Evolutionary conservation across 2,797 vertebrate species (phyloP).

Genomic region (Moxostoma hubbsi): DNA sequence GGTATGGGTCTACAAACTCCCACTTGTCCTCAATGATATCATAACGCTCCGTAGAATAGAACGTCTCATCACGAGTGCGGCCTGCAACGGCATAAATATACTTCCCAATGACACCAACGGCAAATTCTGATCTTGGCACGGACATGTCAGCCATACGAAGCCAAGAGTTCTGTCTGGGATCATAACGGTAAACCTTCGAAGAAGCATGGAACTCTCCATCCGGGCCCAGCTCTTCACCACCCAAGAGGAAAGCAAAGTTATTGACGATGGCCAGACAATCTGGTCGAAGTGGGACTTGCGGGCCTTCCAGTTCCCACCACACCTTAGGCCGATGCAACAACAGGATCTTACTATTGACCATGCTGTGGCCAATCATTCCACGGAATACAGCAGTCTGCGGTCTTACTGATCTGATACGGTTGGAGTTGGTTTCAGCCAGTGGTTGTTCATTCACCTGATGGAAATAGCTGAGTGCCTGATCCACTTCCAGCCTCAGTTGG

Average conservation of each 20-base stretch:
- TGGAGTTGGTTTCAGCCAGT: conserved; percentile 91
- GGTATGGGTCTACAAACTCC: conserved; percentile 98
- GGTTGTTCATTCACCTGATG: conserved; percentile 95
- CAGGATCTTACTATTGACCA: conserved; percentile 99
- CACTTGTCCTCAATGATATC: conserved; percentile 97
- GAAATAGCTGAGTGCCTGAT: conserved; percentile 96
- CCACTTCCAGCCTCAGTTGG: conserved; percentile 94
- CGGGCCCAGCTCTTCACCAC: conserved; percentile 95
- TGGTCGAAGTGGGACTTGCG: conserved; percentile 94
- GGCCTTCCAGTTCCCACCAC: conserved; percentile 98
- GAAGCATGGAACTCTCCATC: conserved; percentile 98
- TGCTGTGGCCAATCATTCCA: conserved; percentile 99
- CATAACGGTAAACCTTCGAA: conserved; percentile 97
- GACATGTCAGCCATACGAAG: conserved; percentile 99
- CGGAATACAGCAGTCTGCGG: conserved; percentile 97
- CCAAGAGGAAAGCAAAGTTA: conserved; percentile 96
- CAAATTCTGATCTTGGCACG: conserved; percentile 96
- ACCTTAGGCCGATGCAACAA: conserved; percentile 96
- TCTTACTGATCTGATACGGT: conserved; percentile 94
- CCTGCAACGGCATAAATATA: conserved; percentile 97
- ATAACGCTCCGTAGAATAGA: conserved; percentile 97
- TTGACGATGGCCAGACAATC: conserved; percentile 98
- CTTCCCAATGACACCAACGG: conserved; percentile 95
- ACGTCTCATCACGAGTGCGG: conserved; percentile 96
- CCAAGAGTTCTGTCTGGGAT: conserved; percentile 97